Evolutionary conservation across 2,797 vertebrate species (phyloP).

Genomic region (Peromyscus attwateri): DNA sequence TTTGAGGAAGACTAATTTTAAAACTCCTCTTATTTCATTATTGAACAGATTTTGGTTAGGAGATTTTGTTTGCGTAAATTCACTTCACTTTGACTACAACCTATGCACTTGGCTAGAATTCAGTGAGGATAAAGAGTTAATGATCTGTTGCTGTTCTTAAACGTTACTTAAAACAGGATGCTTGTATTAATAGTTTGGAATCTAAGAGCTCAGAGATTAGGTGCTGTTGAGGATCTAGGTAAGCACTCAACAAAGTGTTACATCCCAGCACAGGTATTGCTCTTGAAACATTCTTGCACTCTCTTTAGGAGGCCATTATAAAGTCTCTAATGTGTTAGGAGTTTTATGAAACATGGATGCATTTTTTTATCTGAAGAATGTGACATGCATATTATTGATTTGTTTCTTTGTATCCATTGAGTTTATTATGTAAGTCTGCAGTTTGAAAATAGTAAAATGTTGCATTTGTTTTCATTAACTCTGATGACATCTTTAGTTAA

Average conservation of each 20-base stretch:
- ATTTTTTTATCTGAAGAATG: neutral
- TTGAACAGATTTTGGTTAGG: neutral
- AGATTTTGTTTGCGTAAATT: neutral
- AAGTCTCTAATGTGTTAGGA: neutral
- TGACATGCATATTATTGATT: neutral
- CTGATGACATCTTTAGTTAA: conserved; percentile 31
- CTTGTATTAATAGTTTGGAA: neutral
- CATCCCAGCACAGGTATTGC: neutral
- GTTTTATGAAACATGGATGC: neutral
- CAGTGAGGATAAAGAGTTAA: neutral
- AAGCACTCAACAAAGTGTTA: neutral
- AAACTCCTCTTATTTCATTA: neutral
- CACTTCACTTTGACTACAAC: neutral
- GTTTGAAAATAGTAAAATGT: conserved; percentile 35
- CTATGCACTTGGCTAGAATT: neutral
- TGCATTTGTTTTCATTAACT: conserved; percentile 63
- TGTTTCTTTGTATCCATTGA: conserved; percentile 30
- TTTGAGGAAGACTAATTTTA: neutral
- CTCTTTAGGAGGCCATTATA: neutral
- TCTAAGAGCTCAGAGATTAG: neutral
- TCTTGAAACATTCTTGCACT: conserved; percentile 23
- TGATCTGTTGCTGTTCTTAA: neutral
- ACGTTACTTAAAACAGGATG: neutral
- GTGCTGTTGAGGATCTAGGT: neutral
- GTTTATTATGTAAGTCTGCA: conserved; percentile 48